phyloP scores from a whole-genome alignment of 2,888 invertebrate genomes.

The Odontocerum albicorne region DNA sequence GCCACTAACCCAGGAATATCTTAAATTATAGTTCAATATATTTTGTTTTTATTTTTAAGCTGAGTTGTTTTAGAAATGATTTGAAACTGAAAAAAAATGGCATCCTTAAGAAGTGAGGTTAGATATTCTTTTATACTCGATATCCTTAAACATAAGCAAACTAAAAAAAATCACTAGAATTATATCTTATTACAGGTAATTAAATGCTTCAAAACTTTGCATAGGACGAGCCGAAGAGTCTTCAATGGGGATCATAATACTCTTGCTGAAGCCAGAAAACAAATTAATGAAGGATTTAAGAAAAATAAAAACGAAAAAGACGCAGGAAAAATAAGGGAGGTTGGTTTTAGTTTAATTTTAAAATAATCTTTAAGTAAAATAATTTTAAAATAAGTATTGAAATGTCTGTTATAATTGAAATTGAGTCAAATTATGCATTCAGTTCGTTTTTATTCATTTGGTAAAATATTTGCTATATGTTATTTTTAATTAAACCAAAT shows the following conservation, averaged over 20 bases:
- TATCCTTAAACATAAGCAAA: not conserved
- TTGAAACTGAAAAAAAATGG: no score
- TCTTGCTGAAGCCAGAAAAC: conserved; percentile 62
- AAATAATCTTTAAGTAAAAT: no score
- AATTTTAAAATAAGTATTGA: no score
- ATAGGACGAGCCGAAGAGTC: conserved; percentile 65
- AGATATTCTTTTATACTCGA: not conserved
- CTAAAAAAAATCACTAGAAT: not conserved
- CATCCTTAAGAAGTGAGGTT: conserved; percentile 14
- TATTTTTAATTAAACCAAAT: no score
- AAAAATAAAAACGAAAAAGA: conserved; percentile 67
- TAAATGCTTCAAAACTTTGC: conserved; percentile 69
- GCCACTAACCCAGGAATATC: no score
- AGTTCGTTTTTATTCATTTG: no score
- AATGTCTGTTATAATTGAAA: no score
- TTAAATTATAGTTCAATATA: no score
- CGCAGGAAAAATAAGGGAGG: conserved; percentile 63
- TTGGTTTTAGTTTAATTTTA: conserved; percentile 44
- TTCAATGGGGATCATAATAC: conserved; percentile 69
- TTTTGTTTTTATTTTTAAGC: no score
- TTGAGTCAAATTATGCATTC: no score
- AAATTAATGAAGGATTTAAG: conserved; percentile 75
- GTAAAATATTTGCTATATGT: no score
- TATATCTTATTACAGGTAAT: conserved; percentile 58
- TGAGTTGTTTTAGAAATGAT: no score